A percentile compares a stretch with the other conserved stretches of the same genome.
Evolutionary conservation across 2,113 vertebrate genomes (phyloP).

Genomic region (Paramormyrops kingsleyae): DNA sequence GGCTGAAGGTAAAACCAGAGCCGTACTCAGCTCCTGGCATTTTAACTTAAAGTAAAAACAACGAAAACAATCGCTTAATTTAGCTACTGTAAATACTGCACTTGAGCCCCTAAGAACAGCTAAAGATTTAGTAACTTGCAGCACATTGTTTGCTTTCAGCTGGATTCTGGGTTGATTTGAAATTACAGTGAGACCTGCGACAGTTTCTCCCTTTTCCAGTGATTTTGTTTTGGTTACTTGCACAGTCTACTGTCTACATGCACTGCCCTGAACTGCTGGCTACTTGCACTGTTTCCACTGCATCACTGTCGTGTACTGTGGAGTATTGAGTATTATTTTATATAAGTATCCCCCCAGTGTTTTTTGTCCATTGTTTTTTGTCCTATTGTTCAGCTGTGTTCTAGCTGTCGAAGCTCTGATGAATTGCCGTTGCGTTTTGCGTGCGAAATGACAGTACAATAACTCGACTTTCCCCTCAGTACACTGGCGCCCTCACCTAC

Average conservation of each 20-base stretch:
- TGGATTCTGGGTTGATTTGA: not conserved
- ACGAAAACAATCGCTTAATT: not conserved
- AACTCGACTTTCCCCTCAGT: conserved; percentile 53
- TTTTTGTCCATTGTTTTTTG: not conserved
- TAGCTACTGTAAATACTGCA: not conserved
- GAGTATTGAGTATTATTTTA: not conserved
- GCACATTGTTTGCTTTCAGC: not conserved
- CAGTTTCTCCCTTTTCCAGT: not conserved
- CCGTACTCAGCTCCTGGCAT: not conserved
- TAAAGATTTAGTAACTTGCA: not conserved
- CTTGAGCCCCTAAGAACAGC: not conserved
- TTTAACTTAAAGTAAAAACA: not conserved
- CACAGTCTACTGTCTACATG: not conserved
- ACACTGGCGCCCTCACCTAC: conserved; percentile 90
- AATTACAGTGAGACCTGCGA: not conserved
- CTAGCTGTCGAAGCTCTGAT: not conserved
- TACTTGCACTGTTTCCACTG: not conserved
- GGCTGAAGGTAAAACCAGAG: conserved; percentile 67
- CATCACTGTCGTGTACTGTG: not conserved
- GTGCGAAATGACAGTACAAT: not conserved
- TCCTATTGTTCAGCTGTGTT: not conserved
- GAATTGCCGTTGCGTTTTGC: not conserved
- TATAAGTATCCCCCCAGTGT: not conserved
- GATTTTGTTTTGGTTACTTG: not conserved
- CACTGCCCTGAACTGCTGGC: not conserved